phyloP scores from a whole-genome alignment of 2,113 vertebrate genomes.

The Typhlomys cinereus region DNA sequence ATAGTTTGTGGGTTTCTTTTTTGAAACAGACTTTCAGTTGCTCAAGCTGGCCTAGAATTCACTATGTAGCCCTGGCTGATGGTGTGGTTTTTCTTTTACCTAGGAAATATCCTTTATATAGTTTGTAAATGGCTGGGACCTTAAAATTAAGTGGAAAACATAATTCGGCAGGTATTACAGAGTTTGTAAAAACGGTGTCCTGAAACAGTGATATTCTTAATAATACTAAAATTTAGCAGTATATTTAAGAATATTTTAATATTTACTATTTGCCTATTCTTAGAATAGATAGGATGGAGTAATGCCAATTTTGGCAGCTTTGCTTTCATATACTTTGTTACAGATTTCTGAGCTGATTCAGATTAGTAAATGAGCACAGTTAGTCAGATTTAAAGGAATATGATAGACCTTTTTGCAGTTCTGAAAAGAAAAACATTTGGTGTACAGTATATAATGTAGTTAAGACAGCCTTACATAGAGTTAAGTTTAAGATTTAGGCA shows the following conservation, averaged over 20 bases:
- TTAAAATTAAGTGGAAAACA: background rate
- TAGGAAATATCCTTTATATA: background rate
- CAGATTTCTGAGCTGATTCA: background rate
- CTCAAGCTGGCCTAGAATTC: background rate
- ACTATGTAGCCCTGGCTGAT: background rate
- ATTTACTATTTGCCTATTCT: background rate
- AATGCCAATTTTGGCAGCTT: background rate
- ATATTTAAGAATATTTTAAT: conserved; percentile 12
- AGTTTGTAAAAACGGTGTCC: background rate
- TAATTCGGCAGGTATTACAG: background rate
- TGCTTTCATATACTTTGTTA: background rate
- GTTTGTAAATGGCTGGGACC: conserved; percentile 10
- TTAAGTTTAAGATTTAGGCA: background rate
- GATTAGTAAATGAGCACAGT: background rate
- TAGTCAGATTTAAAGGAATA: background rate
- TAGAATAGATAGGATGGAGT: background rate
- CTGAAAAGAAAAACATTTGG: background rate
- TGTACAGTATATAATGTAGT: conserved; percentile 19
- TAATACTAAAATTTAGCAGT: background rate
- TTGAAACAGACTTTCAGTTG: background rate
- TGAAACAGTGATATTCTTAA: background rate
- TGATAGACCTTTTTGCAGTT: background rate
- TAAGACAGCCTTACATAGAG: background rate
- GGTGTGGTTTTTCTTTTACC: conserved; percentile 41
- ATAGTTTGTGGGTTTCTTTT: background rate